Base-by-base conservation (phyloP, 2,888 invertebrate genomes). In the Dicycla oo region DNA sequence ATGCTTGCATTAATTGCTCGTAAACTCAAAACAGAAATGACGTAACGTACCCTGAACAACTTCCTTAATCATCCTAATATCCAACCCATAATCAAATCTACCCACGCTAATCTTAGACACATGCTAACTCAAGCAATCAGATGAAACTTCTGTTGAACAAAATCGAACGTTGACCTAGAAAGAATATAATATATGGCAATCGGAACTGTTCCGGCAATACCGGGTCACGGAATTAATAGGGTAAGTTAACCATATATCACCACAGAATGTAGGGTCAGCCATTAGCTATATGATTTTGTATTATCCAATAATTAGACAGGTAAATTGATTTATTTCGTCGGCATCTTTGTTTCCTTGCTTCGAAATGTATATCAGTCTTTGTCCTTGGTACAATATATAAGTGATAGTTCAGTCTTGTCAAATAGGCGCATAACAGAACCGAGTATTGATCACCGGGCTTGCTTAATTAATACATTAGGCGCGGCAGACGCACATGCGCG, bases 171-270 rank as follows among this genome's bases (percentile, higher is more conserved):
- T 73, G 38, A 77, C 70, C 57, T 13, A 34, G 20, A 69, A 77
- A 69, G 51, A 77, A 69, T 43, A 49, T 49, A 75, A 75, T 47
- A 73, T 40, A 75, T 64, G 61, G 57, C 20, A 73, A 62, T 66
- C 58, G 43, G 65, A 70, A 66, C 30, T 43, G 49, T 67, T 34
- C 68, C 34, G 43, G 45, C 57, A 58, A 57, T 66, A 75, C 40
- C 49, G 72, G 69, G 74, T 78, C 66, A 58, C 45, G 51, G 57
- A 57, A 63, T 73, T 78, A 82, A 78, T 75, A 64, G 60, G 73
- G 11, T 64, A 69, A 66, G 45, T 38, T 45, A 13, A 7, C 58
- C 54, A 68, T 78, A 73, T 67, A 78, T 78, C 74, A 63, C 43
- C 23, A 30, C n/a, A 23, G 11, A 77, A 69, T 30, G 23, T 26